Conservation (phyloP, 2,888 invertebrate species). For the Apodemia mormo region DNA sequence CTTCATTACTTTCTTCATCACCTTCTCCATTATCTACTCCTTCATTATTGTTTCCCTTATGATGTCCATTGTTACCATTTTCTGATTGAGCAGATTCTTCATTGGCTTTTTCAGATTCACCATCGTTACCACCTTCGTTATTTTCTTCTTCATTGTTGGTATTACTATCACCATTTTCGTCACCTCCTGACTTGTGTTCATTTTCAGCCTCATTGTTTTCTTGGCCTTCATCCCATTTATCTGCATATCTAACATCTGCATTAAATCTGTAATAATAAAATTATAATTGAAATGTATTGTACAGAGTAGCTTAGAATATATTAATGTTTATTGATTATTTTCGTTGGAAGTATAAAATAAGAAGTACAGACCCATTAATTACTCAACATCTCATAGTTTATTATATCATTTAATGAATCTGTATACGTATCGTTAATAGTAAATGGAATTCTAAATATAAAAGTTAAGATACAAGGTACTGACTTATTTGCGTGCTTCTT, state of each 20-base stretch:
- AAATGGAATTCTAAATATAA: too few species aligned
- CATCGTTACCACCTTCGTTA: constrained; percentile 19
- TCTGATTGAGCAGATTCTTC: background rate
- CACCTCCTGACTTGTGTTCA: background rate
- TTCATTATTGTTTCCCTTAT: constrained; percentile 20
- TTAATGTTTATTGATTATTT: too few species aligned
- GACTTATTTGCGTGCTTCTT: too few species aligned
- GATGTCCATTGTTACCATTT: constrained; percentile 1
- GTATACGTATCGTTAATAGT: too few species aligned
- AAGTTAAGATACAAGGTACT: too few species aligned
- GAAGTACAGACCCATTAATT: too few species aligned
- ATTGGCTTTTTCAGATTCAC: constrained; percentile 2
- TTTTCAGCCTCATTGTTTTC: constrained; percentile 27
- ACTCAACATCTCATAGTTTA: too few species aligned
- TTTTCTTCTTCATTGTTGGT: background rate
- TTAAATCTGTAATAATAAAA: constrained; percentile 39
- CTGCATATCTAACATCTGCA: constrained; percentile 40
- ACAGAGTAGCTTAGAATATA: too few species aligned
- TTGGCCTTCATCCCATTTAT: constrained; percentile 32
- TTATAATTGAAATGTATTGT: background rate
- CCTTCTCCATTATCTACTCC: background rate
- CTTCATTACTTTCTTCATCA: background rate
- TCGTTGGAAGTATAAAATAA: too few species aligned
- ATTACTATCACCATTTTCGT: constrained; percentile 13
- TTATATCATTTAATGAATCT: too few species aligned